phyloP scores from a whole-genome alignment of 2,888 invertebrate species.

The Dugesia japonica region DNA sequence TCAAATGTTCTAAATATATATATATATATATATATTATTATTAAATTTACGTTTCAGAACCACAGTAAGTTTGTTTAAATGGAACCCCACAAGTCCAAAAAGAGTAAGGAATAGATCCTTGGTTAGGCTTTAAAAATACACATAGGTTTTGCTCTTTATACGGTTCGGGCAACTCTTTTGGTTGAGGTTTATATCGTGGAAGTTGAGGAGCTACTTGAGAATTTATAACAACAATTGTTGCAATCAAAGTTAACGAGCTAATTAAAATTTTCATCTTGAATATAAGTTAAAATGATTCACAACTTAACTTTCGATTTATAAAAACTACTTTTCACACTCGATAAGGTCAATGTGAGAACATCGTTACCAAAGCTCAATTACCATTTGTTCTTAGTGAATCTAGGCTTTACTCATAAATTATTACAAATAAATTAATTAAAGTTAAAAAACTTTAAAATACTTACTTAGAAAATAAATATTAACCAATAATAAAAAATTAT shows the following conservation, averaged over 20 bases:
- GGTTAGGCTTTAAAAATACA: background rate
- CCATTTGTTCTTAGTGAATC: background rate
- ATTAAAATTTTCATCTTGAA: background rate
- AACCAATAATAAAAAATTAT: no score
- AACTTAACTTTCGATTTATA: background rate
- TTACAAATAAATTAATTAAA: no score
- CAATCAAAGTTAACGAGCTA: background rate
- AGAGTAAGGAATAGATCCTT: constrained; percentile 16
- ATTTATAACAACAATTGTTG: background rate
- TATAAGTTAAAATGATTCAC: background rate
- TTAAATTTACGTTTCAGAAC: constrained; percentile 14
- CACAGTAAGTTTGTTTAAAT: constrained; percentile 29
- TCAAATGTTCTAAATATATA: background rate
- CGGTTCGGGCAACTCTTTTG: constrained; percentile 11
- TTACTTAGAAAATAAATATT: no score
- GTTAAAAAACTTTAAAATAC: no score
- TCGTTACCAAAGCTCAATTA: background rate
- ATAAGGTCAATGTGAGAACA: background rate
- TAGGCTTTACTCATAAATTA: background rate
- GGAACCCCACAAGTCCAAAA: constrained; percentile 29
- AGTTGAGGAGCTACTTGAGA: background rate
- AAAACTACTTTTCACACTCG: background rate
- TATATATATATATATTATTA: background rate
- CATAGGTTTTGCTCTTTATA: constrained; percentile 26
- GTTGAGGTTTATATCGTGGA: background rate